Base-by-base conservation (phyloP, 2,888 invertebrate species). In the Scaptodrosophila latifasciaeformis region DNA sequence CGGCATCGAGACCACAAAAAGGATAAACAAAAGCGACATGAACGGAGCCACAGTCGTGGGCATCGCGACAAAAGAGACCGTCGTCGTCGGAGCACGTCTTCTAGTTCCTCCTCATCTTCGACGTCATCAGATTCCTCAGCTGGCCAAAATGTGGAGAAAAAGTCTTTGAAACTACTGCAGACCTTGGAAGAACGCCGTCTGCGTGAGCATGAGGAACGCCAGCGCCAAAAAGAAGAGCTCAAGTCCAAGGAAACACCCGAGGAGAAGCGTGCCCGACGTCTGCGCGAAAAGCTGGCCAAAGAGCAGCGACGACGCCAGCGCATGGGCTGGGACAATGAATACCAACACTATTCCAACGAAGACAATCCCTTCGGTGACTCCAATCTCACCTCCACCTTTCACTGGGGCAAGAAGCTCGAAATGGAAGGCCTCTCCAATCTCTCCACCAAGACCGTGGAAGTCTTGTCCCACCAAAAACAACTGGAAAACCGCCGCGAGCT, bases 301-400 rank as follows among this genome's bases (percentile, higher is more conserved):
- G 96, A 97, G 85, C 89, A 94, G 1, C 91, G 91, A 59, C 88
- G 96, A 0, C 94, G 96, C 51, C 94, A 96, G 84, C 89, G 95
- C 65, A 97, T 97, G 96, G 97, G 97, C 4, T 97, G 97, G 97
- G 97, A 97, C 85, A 95, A 93, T 64, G 97, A 98, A 85, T 97
- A 97, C 84, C 90, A 97, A 59, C 96, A 96, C 81, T 99, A 99
- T 82, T 98, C 99, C 0, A 97, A 99, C 86, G 94, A 95, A 47
- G 98, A 99, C 86, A 99, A 99, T 87, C 99, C 99, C 0, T 99
- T 99, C 86, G 99, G 99, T 0, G 99, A 99, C 88, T 95, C 95
- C 0, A 96, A 96, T 76, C 89, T 99, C 31, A 90, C 97, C 3
- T 93, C 97, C 27, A 95, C 96, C 0, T 99, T 99, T 87, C 95